These are phyloP conservation scores for Paratrypauchen microcephalus DNA, from an alignment of 2,797 vertebrate genomes.

Conservation along the genomic window DNA sequence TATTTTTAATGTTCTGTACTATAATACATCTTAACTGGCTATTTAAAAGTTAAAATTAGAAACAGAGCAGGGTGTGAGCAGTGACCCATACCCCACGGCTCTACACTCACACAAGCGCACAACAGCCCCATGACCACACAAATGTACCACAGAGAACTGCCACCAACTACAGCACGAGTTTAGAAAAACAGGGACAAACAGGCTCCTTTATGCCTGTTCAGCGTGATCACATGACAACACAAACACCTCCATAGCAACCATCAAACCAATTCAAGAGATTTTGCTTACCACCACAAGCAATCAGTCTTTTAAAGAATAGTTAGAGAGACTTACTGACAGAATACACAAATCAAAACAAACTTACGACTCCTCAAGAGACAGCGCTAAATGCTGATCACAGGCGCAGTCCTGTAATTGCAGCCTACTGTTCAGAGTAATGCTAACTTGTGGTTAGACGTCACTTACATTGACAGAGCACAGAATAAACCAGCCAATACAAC, in stretches of 20 bases:
- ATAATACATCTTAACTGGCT: not conserved
- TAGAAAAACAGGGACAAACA: not conserved
- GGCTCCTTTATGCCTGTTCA: not conserved
- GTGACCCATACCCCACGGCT: slow-evolving; percentile 19
- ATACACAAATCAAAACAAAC: not conserved
- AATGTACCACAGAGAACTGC: slow-evolving; percentile 11
- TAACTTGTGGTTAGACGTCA: not conserved
- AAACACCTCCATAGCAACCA: slow-evolving; percentile 32
- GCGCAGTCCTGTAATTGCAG: not conserved
- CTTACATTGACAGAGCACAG: not conserved
- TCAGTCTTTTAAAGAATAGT: not conserved
- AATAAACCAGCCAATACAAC: not conserved
- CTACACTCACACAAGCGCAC: slow-evolving; percentile 30
- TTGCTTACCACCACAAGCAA: not conserved
- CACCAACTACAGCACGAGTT: slow-evolving; percentile 14
- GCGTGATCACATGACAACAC: slow-evolving; percentile 7
- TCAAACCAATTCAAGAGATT: slow-evolving; percentile 12
- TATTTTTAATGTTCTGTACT: too few species aligned
- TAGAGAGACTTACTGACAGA: not conserved
- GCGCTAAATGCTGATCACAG: not conserved
- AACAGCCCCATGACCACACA: slow-evolving; percentile 14
- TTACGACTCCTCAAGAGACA: not conserved
- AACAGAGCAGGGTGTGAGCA: slow-evolving; percentile 40
- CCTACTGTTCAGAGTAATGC: slow-evolving; percentile 15
- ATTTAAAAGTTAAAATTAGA: slow-evolving; percentile 32